phyloP scores from a whole-genome alignment of 2,888 invertebrate genomes.

The Pheosia gnoma region DNA sequence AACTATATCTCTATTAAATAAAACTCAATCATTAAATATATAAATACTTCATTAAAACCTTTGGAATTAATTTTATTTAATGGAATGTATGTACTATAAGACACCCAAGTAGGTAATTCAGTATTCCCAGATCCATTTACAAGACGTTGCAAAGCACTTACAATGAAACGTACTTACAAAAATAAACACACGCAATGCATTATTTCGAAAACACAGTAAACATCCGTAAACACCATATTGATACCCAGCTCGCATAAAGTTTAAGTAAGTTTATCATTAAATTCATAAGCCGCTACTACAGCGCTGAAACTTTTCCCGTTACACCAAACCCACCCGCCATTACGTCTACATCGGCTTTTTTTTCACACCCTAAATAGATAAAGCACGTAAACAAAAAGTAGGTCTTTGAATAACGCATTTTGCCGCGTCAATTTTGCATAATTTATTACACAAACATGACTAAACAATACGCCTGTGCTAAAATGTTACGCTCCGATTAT shows the following conservation, averaged over 20 bases:
- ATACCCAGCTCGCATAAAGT: slow-evolving; percentile 25
- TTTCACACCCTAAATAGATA: slow-evolving; percentile 44
- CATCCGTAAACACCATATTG: slow-evolving; percentile 1
- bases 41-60: no score
- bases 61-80: no score
- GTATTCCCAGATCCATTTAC: no score
- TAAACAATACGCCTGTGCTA: slow-evolving; percentile 43
- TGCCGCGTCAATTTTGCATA: slow-evolving; percentile 54
- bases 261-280: slow-evolving; percentile 26
- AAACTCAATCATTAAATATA: no score
- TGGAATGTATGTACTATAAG: no score
- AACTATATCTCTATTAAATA: no score
- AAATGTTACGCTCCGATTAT: slow-evolving; percentile 42
- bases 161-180: neutral
- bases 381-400: slow-evolving; percentile 45
- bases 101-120: no score
- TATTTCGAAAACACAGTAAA: neutral
- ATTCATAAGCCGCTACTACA: slow-evolving; percentile 34
- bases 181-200: neutral
- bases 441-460: slow-evolving; percentile 64
- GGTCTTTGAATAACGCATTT: slow-evolving; percentile 47
- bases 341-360: slow-evolving; percentile 36
- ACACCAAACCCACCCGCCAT: slow-evolving; percentile 28
- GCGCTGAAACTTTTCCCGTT: slow-evolving; percentile 29
- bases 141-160: no score